phyloP scores from a whole-genome alignment of 1,140 invertebrate species.

The Caenorhabditis remanei region DNA sequence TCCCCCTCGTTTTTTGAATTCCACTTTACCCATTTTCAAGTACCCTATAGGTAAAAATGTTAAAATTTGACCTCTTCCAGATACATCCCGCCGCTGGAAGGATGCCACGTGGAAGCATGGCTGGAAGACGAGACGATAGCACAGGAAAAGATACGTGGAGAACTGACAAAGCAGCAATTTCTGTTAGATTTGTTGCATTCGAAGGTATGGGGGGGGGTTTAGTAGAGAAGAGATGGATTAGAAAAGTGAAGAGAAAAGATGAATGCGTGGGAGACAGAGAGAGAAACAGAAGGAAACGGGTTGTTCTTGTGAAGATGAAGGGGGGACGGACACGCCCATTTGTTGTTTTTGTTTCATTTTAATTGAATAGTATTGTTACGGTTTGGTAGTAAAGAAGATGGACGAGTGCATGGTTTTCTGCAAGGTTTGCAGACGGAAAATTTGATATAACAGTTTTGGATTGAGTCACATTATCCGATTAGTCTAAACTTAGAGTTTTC shows the following conservation, averaged over 20 bases:
- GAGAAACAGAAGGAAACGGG: not conserved
- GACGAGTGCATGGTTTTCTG: no score
- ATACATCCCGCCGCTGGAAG: slow-evolving; percentile 41
- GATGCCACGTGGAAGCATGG: slow-evolving; percentile 49
- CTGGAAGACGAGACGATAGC: not conserved
- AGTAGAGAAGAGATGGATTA: not conserved
- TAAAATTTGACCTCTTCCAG: not conserved
- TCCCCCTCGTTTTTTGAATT: no score
- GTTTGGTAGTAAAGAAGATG: not conserved
- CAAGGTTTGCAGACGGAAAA: no score
- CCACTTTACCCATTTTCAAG: no score
- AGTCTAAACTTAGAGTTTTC: no score
- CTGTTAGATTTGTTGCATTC: slow-evolving; percentile 57
- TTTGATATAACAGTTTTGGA: no score
- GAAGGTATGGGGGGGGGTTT: slow-evolving; percentile 50
- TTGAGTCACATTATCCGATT: no score
- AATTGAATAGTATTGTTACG: not conserved
- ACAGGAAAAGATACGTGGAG: slow-evolving; percentile 13
- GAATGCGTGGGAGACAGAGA: slow-evolving; percentile 9
- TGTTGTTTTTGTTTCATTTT: no score
- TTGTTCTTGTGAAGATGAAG: not conserved
- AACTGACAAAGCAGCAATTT: slow-evolving; percentile 60
- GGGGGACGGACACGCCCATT: not conserved
- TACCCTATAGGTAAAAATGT: no score
- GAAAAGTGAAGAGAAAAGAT: not conserved